Evolutionary conservation across 2,797 vertebrate species (phyloP), one percentile per base, ranked within the genome.

Genomic region (Melopsittacus undulatus): DNA sequence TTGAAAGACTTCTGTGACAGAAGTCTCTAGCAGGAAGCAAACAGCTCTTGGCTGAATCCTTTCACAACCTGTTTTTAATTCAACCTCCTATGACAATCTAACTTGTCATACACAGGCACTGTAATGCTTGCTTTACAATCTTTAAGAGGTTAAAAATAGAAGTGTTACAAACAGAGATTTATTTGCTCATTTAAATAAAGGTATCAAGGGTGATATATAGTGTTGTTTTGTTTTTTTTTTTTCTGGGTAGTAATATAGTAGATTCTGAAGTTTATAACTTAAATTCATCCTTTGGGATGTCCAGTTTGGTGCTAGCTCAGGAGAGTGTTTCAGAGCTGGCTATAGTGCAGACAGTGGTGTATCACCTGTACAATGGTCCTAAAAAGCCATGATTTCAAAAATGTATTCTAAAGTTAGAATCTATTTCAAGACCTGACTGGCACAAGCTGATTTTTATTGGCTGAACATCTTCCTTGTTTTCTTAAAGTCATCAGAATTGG

Each of bases 181-280:
- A 66, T 10, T 56, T 56, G 0, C 38, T 63, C 9, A 12, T 78
- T 40, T 87, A 81, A 56, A 67, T 77, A 13, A 66, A 76, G 36
- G 9, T 23, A 48, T 66, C 59, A 63, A 70, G 23, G 6, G 16
- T 63, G 38, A 29, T 42, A 34, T 5, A 36, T 54, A 29, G 5
- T 46, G 9, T 30, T 74, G 30, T 22, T 4, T 0, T 36, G 36
- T 36, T 36, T 36, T 36, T 36, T 36, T 36, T 36, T 0, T 1
- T 17, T 38, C 64, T 48, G 5, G 14, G 6, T 36, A 78, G 21
- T n/a, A 49, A 26, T 8, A 8, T 54, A 46, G 38, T 27, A 21
- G 46, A 9, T 83, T 79, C 36, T 52, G 40, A 79, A 66, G 29
- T 86, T 80, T 69, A n/a, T 52, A 34, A 30, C 20, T 57, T 59